Conservation (phyloP, 92 coral and sea anemone genomes). For the Meandrina meandrites region DNA sequence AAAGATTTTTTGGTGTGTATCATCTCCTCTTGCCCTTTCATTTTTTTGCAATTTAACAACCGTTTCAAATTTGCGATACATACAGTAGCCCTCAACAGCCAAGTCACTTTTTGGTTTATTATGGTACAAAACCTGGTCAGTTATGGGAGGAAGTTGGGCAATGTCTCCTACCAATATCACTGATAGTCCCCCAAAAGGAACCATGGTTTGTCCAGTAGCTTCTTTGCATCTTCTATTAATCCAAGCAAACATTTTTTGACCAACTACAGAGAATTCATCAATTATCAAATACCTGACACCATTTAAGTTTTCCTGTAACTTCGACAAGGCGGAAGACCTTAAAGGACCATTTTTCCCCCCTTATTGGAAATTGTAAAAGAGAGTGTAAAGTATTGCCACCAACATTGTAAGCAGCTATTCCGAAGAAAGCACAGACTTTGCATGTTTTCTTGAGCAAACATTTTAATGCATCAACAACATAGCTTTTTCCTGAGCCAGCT, state of each 20-base stretch:
- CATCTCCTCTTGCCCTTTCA: slow-evolving; percentile 42
- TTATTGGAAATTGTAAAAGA: slow-evolving; percentile 46
- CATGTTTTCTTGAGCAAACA: slow-evolving; percentile 10
- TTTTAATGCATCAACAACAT: slow-evolving; percentile 45
- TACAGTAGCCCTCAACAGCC: slow-evolving; percentile 48
- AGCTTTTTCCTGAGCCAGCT: slow-evolving; percentile 61
- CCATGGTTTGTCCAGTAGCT: slow-evolving; percentile 45
- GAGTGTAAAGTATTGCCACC: slow-evolving; percentile 40
- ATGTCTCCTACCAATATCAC: slow-evolving; percentile 29
- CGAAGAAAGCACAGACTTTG: slow-evolving; percentile 51
- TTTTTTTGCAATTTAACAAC: slow-evolving; percentile 49
- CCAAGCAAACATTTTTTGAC: slow-evolving; percentile 62
- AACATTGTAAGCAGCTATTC: slow-evolving; percentile 48
- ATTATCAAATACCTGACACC: slow-evolving; percentile 47
- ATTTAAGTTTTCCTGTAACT: slow-evolving; percentile 31
- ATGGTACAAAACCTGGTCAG: slow-evolving; percentile 57
- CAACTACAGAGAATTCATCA: slow-evolving; percentile 53
- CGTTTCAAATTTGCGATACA: slow-evolving; percentile 54
- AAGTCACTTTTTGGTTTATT: slow-evolving; percentile 48
- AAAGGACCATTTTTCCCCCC: slow-evolving; percentile 28
- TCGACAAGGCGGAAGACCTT: slow-evolving; percentile 20
- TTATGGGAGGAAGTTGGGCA: slow-evolving; percentile 49
- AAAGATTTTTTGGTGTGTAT: slow-evolving; percentile 5
- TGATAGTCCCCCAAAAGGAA: slow-evolving; percentile 64
- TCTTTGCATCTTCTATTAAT: slow-evolving; percentile 45